Percentiles rank a stretch among this genome's conserved stretches.
Evolutionary conservation across 2,888 invertebrate genomes (phyloP).

Genomic region (Podotricha telesiphe): DNA sequence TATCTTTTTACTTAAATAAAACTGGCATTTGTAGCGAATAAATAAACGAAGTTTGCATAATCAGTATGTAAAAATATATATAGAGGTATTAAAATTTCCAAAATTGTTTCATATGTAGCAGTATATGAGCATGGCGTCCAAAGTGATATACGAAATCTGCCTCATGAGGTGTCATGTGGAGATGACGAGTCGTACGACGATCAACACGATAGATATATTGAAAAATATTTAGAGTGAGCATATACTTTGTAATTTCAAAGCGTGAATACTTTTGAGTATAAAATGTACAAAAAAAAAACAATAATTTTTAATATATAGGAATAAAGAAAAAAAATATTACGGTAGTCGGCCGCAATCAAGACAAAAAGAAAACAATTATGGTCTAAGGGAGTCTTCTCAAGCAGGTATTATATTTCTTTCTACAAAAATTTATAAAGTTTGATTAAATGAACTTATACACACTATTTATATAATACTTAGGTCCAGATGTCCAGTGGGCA

Average conservation of each 20-base stretch:
- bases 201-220: conserved; percentile 9
- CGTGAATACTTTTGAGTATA: not conserved
- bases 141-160: conserved; percentile 36
- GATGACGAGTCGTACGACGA: conserved; percentile 44
- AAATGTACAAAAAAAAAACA: not conserved
- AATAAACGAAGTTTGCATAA: too few relatives aligned
- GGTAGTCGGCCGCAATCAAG: conserved; percentile 27
- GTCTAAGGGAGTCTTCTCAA: conserved; percentile 10
- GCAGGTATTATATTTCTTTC: conserved; percentile 13
- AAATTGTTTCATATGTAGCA: conserved; percentile 39
- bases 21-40: too few relatives aligned
- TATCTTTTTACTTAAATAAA: too few relatives aligned
- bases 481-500: conserved; percentile 13
- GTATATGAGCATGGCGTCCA: conserved; percentile 49
- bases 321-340: conserved; percentile 13
- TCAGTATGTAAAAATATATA: too few relatives aligned
- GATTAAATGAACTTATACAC: not conserved
- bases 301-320: not conserved
- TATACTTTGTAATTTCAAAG: not conserved
- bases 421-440: not conserved
- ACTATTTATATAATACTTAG: not conserved
- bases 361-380: conserved; percentile 16
- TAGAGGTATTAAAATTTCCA: not conserved
- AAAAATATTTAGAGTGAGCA: conserved; percentile 28
- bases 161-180: conserved; percentile 56